Percentiles rank a stretch among this genome's conserved stretches.
Conservation (phyloP, 2,888 invertebrate genomes). For the Dynastes hyllus region DNA sequence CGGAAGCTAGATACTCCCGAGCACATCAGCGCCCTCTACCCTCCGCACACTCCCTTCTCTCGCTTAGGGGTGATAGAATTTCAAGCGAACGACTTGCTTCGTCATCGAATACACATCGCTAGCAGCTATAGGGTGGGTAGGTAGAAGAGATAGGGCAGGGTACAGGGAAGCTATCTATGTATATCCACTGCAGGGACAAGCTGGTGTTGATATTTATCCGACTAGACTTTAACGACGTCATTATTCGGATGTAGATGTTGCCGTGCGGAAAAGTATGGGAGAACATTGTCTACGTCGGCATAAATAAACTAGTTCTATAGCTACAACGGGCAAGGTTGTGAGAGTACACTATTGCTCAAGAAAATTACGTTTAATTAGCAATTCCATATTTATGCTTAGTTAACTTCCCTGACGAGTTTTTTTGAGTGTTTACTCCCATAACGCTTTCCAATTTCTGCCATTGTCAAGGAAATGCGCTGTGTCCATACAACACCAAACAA, state of each 20-base stretch:
- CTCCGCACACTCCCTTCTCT: too few species aligned
- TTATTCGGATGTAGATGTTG: constrained; percentile 13
- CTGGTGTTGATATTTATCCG: constrained; percentile 24
- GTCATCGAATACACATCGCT: not conserved
- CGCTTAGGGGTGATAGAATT: too few species aligned
- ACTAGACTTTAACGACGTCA: constrained; percentile 36
- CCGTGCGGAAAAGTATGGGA: not conserved
- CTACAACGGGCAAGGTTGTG: too few species aligned
- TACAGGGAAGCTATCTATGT: not conserved
- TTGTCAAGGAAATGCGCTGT: too few species aligned
- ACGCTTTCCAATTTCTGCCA: too few species aligned
- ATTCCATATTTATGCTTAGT: too few species aligned
- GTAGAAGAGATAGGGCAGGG: not conserved
- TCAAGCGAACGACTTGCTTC: too few species aligned
- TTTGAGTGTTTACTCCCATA: too few species aligned
- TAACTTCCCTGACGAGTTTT: too few species aligned
- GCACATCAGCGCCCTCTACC: not conserved
- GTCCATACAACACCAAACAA: too few species aligned
- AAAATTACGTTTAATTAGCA: too few species aligned
- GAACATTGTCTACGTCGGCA: constrained; percentile 1
- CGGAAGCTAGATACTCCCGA: not conserved
- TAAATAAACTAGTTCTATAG: not conserved
- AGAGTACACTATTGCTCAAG: too few species aligned
- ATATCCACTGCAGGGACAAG: not conserved
- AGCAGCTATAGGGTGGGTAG: not conserved